phyloP scores from a whole-genome alignment of 2,113 vertebrate genomes.

The Xenotilapia longispinis region DNA sequence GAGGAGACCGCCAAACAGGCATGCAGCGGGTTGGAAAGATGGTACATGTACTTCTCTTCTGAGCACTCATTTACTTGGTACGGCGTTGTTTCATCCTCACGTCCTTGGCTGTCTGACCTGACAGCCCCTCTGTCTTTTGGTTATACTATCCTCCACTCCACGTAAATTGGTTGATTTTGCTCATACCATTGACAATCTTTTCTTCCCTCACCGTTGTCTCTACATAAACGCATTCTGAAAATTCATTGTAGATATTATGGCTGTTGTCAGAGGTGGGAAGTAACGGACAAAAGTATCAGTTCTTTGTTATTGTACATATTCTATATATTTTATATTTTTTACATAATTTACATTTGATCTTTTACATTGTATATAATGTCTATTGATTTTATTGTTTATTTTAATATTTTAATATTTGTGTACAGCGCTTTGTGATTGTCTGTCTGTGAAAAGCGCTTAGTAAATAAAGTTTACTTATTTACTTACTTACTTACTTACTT shows the following conservation, averaged over 20 bases:
- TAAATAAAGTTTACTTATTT: too few relatives aligned
- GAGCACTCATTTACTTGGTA: not conserved
- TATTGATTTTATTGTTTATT: too few relatives aligned
- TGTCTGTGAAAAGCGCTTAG: too few relatives aligned
- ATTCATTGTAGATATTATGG: slow-evolving; percentile 4
- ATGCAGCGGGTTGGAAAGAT: not conserved
- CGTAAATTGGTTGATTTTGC: not conserved
- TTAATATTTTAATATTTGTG: too few relatives aligned
- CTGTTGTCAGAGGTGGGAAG: not conserved
- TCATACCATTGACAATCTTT: not conserved
- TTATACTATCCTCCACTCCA: not conserved
- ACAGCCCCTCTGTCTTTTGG: not conserved
- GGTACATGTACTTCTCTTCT: not conserved
- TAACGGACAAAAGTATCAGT: not conserved
- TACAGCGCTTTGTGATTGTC: too few relatives aligned
- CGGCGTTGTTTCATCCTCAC: not conserved
- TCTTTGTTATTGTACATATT: not conserved
- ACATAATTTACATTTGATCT: too few relatives aligned
- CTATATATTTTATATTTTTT: too few relatives aligned
- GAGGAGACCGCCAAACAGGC: not conserved
- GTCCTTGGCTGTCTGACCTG: slow-evolving; percentile 15
- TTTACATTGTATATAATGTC: too few relatives aligned
- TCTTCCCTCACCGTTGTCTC: not conserved
- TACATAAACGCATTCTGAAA: not conserved
- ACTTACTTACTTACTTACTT: not conserved